Evolutionary conservation across 2,888 invertebrate species (phyloP).

Genomic region (Ophion slaviceki): DNA sequence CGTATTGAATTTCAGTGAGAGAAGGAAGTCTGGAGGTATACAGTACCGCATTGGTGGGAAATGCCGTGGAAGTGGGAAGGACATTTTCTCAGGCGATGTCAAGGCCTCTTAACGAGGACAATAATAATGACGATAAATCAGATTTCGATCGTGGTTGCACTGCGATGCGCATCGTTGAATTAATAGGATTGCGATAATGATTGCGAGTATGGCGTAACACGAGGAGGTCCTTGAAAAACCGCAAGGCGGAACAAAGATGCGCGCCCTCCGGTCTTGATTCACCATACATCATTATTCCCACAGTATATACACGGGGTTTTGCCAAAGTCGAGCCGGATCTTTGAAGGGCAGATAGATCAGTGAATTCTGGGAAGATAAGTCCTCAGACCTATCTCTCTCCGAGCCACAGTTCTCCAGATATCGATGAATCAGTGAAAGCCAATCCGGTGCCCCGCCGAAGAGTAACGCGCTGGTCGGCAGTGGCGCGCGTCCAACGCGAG

Average conservation of each 20-base stretch:
- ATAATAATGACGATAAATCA: constrained; percentile 36
- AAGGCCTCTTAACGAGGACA: constrained; percentile 4
- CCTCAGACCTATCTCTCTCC: background rate
- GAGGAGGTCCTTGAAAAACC: constrained; percentile 17
- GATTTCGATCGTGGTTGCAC: background rate
- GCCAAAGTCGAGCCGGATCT: background rate
- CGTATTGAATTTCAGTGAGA: background rate
- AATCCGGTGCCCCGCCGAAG: background rate
- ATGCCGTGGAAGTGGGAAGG: background rate
- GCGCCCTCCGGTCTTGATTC: constrained; percentile 27
- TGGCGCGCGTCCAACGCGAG: too few species aligned
- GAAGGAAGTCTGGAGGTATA: constrained; percentile 23
- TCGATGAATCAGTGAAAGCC: background rate
- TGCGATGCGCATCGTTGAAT: background rate
- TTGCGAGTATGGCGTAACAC: background rate
- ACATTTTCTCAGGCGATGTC: constrained; percentile 1
- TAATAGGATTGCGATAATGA: constrained; percentile 45
- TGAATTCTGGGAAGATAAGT: background rate
- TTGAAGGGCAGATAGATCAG: background rate
- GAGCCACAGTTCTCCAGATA: background rate
- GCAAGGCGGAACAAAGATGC: constrained; percentile 24
- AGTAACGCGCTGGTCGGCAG: too few species aligned
- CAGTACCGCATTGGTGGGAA: background rate
- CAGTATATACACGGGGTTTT: background rate
- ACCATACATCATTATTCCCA: constrained; percentile 41